A percentile compares a stretch with the other conserved stretches of the same genome.
These are phyloP conservation scores for Mola mola DNA, from an alignment of 2,113 vertebrate species.

Conservation along the genomic window DNA sequence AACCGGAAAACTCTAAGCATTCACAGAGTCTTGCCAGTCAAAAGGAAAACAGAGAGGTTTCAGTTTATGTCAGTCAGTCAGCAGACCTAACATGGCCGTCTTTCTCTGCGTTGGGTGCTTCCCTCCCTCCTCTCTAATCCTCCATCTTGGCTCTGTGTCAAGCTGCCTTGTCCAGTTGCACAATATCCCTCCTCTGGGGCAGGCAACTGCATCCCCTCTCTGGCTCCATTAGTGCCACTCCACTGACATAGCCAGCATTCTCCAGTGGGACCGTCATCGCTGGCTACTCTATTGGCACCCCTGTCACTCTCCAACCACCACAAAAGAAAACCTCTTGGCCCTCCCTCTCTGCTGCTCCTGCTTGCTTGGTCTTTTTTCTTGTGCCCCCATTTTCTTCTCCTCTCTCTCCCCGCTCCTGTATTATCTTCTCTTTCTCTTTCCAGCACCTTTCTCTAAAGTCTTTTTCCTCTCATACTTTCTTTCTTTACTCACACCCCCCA, in stretches of 20 bases:
- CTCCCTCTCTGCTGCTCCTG: constrained; percentile 52
- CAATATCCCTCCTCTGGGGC: constrained; percentile 77
- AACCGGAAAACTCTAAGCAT: constrained; percentile 15
- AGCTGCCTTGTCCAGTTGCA: constrained; percentile 79
- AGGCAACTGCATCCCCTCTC: constrained; percentile 78
- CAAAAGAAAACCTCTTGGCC: constrained; percentile 64
- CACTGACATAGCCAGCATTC: constrained; percentile 77
- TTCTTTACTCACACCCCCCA: constrained; percentile 39
- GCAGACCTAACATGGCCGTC: constrained; percentile 79
- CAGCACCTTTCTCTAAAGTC: constrained; percentile 66
- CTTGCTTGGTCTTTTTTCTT: constrained; percentile 65
- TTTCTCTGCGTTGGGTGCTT: constrained; percentile 62
- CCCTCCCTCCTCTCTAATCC: constrained; percentile 67
- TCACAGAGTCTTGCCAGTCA: constrained; percentile 38
- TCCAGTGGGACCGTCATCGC: constrained; percentile 77
- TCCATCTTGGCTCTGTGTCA: constrained; percentile 78
- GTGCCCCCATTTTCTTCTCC: constrained; percentile 57
- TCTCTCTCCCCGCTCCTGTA: constrained; percentile 45
- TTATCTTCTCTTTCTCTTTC: constrained; percentile 63
- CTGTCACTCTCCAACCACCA: constrained; percentile 67
- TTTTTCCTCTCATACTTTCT: constrained; percentile 42
- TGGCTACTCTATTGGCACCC: constrained; percentile 75
- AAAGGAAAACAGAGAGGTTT: constrained; percentile 56
- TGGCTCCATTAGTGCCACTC: constrained; percentile 81
- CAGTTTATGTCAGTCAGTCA: constrained; percentile 75